These are phyloP conservation scores for Mycetomoellerius zeteki DNA, from an alignment of 1,140 invertebrate species.

Conservation along the genomic window DNA sequence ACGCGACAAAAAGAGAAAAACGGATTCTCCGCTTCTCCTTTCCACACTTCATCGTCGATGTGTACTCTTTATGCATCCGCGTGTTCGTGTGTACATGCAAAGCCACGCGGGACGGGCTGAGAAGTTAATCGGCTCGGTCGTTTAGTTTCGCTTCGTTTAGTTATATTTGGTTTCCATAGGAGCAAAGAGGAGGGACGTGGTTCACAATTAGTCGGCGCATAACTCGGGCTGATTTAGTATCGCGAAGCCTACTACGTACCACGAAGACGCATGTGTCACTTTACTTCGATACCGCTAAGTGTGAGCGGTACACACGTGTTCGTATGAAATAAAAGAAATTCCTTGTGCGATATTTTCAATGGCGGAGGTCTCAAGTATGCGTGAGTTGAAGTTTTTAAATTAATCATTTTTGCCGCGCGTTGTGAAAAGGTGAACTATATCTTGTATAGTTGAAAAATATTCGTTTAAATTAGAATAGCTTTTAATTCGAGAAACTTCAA, in stretches of 20 bases:
- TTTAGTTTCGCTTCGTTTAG: slow-evolving; percentile 84
- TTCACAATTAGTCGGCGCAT: slow-evolving; percentile 86
- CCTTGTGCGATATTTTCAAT: slow-evolving; percentile 25
- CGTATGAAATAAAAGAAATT: slow-evolving; percentile 7
- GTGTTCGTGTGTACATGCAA: background rate
- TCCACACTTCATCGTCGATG: background rate
- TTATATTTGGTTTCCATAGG: slow-evolving; percentile 85
- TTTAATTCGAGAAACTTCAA: background rate
- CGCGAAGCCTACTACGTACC: slow-evolving; percentile 63
- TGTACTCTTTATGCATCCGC: background rate
- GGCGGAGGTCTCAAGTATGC: background rate
- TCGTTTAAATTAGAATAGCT: background rate
- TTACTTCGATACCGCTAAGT: slow-evolving; percentile 57
- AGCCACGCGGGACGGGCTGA: slow-evolving; percentile 67
- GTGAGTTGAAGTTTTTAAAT: background rate
- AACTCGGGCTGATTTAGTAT: slow-evolving; percentile 85
- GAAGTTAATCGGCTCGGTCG: slow-evolving; percentile 83
- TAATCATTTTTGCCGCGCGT: background rate
- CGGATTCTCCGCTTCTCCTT: slow-evolving; percentile 7
- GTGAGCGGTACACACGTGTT: slow-evolving; percentile 34
- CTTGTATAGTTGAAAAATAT: background rate
- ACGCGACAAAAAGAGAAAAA: slow-evolving; percentile 36
- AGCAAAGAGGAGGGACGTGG: slow-evolving; percentile 74
- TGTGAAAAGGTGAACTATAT: too few species aligned
- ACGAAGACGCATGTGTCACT: slow-evolving; percentile 67